Evolutionary conservation across 2,797 vertebrate species (phyloP).

Genomic region (Macrochelys suwanniensis): DNA sequence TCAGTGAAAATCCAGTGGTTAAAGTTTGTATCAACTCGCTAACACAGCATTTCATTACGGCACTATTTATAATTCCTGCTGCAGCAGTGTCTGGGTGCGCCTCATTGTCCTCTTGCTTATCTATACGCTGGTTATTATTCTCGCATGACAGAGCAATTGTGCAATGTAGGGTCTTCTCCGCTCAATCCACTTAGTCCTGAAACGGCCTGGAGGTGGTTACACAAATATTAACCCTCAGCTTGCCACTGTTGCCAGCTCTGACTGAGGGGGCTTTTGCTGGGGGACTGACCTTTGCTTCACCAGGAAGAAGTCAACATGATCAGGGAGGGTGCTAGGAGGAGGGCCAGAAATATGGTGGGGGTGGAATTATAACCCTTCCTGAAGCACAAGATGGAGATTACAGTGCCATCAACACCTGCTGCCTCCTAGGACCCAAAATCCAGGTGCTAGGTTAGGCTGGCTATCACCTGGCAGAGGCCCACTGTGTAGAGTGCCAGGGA

Average conservation of each 20-base stretch:
- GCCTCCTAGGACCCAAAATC: neutral
- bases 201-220: neutral
- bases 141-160: neutral
- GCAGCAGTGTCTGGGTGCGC: neutral
- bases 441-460: slow-evolving; percentile 20
- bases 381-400: neutral
- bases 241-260: neutral
- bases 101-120: slow-evolving; percentile 7
- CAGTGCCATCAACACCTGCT: neutral
- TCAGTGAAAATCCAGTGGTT: neutral
- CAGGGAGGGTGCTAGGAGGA: neutral
- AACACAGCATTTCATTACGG: neutral
- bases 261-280: neutral
- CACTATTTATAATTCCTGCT: neutral
- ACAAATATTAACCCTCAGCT: neutral
- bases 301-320: slow-evolving; percentile 5
- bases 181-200: neutral
- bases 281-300: neutral
- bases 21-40: neutral
- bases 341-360: neutral
- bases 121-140: neutral
- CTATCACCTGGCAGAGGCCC: slow-evolving; percentile 37
- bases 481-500: neutral
- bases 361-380: neutral
- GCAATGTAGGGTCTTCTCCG: neutral